Evolutionary conservation across 2,888 invertebrate genomes (phyloP).

Genomic region (Mesochorus sp.): DNA sequence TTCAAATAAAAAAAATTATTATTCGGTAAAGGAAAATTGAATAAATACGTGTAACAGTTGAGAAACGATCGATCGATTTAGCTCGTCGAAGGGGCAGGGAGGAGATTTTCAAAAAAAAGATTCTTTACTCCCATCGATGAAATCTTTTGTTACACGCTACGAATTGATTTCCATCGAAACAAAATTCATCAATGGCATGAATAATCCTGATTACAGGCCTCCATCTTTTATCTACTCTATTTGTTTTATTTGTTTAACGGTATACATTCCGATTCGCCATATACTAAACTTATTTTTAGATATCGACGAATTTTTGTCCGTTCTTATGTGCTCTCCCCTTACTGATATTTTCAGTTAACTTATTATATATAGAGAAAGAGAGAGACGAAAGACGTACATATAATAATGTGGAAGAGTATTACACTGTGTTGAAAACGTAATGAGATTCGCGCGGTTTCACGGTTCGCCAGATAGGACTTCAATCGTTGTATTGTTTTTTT

Average conservation of each 20-base stretch:
- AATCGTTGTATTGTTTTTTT: slow-evolving; percentile 18
- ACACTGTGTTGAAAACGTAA: slow-evolving; percentile 56
- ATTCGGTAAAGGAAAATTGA: too few relatives aligned
- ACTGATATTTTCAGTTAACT: too few relatives aligned
- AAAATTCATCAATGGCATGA: slow-evolving; percentile 15
- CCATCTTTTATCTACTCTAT: too few relatives aligned
- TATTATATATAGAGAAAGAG: too few relatives aligned
- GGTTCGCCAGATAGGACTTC: slow-evolving; percentile 62
- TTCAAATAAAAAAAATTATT: too few relatives aligned
- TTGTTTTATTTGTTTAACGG: too few relatives aligned
- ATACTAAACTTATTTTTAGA: too few relatives aligned
- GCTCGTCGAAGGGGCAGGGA: too few relatives aligned
- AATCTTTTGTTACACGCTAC: not conserved
- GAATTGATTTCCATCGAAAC: not conserved
- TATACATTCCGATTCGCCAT: too few relatives aligned
- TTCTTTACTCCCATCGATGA: too few relatives aligned
- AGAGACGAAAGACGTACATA: not conserved
- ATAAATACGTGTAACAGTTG: too few relatives aligned
- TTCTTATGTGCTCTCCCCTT: slow-evolving; percentile 19
- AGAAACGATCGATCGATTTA: too few relatives aligned
- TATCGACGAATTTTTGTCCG: not conserved
- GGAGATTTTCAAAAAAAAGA: not conserved
- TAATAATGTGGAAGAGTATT: not conserved
- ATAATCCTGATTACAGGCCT: slow-evolving; percentile 29
- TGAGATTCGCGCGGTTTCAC: slow-evolving; percentile 70